A percentile compares a stretch with the other conserved stretches of the same genome.
These are phyloP conservation scores for Zeuzera pyrina DNA, from an alignment of 2,888 invertebrate genomes.

Conservation along the genomic window DNA sequence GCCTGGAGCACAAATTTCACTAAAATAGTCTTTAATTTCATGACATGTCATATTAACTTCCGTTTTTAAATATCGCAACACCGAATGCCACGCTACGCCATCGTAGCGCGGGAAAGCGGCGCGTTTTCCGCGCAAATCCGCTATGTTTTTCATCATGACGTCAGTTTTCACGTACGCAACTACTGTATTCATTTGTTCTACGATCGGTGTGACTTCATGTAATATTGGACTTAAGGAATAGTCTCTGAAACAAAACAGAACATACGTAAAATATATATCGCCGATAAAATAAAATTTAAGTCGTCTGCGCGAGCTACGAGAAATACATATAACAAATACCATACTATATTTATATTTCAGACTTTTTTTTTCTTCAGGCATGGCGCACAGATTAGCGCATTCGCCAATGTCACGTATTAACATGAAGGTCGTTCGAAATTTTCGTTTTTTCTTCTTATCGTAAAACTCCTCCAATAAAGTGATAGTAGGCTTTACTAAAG, in stretches of 20 bases:
- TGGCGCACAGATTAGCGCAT: too few species aligned
- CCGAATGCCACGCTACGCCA: constrained; percentile 79
- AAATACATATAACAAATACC: too few species aligned
- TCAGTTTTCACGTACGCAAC: constrained; percentile 78
- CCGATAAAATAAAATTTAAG: too few species aligned
- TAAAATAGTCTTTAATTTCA: constrained; percentile 74
- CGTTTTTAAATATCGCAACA: constrained; percentile 52
- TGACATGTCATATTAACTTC: constrained; percentile 52
- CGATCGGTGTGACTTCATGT: constrained; percentile 74
- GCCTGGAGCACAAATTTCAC: constrained; percentile 76
- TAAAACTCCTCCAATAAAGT: too few species aligned
- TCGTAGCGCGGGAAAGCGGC: constrained; percentile 88
- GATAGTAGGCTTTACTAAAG: too few species aligned
- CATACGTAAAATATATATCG: too few species aligned
- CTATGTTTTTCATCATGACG: constrained; percentile 70
- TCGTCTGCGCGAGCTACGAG: too few species aligned
- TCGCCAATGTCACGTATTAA: too few species aligned
- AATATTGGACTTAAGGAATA: constrained; percentile 71
- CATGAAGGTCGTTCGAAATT: too few species aligned
- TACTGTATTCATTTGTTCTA: constrained; percentile 74
- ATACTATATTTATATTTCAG: too few species aligned
- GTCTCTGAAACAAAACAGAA: constrained; percentile 67
- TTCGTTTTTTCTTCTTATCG: too few species aligned
- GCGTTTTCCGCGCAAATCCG: constrained; percentile 78
- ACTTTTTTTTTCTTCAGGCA: too few species aligned